Evolutionary conservation across 2,113 vertebrate genomes (phyloP).

Genomic region (Cryptoleucopteryx plumbea): DNA sequence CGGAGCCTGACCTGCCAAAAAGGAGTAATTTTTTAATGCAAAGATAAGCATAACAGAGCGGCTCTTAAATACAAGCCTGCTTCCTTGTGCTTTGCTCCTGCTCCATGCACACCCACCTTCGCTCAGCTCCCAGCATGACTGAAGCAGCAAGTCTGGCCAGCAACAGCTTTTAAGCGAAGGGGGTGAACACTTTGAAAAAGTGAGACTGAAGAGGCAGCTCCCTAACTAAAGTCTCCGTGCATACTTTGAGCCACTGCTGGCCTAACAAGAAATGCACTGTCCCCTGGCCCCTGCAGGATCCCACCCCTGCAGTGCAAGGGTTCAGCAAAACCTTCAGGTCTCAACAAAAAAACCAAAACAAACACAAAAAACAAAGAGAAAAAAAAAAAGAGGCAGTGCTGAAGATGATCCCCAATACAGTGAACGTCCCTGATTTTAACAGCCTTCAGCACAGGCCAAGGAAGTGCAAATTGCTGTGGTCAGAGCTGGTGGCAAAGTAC

Average conservation of each 20-base stretch:
- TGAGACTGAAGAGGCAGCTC: not conserved
- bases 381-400: conserved; percentile 1
- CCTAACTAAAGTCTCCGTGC: not conserved
- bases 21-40: not conserved
- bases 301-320: conserved; percentile 36
- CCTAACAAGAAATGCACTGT: not conserved
- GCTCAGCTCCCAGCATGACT: not conserved
- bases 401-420: conserved; percentile 56
- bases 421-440: conserved; percentile 38
- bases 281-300: conserved; percentile 1
- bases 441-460: conserved; percentile 58
- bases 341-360: not conserved
- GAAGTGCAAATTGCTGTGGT: conserved; percentile 56
- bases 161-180: not conserved
- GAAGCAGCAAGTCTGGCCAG: not conserved
- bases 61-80: not conserved
- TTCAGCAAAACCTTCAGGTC: not conserved
- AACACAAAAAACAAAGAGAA: not conserved
- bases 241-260: not conserved
- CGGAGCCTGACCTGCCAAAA: not conserved
- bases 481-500: not conserved
- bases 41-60: not conserved
- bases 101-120: not conserved
- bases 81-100: not conserved
- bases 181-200: not conserved